Conservation (phyloP, 2,888 invertebrate species). For the Notocelia uddmanniana region DNA sequence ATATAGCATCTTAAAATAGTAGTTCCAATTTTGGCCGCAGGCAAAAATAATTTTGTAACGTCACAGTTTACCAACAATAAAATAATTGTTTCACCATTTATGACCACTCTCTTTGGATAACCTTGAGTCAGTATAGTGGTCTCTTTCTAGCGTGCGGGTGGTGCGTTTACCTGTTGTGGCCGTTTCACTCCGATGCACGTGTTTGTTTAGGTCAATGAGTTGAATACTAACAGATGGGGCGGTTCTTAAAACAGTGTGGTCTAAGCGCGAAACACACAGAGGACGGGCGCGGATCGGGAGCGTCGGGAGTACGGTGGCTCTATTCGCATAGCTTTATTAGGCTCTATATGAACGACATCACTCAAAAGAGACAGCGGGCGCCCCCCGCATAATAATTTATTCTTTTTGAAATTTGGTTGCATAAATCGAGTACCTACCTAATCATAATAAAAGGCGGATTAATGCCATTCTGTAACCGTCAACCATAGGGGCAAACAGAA, state of each 20-base stretch:
- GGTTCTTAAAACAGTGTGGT: neutral
- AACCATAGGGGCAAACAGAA: too few relatives aligned
- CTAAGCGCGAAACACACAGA: too few relatives aligned
- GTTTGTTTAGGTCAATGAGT: conserved; percentile 70
- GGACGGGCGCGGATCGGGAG: too few relatives aligned
- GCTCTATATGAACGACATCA: too few relatives aligned
- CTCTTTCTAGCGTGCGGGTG: conserved; percentile 58
- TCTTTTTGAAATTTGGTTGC: too few relatives aligned
- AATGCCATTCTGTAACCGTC: too few relatives aligned
- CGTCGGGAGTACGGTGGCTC: too few relatives aligned
- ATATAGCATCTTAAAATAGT: neutral
- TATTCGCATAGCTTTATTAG: too few relatives aligned
- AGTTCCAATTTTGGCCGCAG: conserved; percentile 7
- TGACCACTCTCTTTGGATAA: conserved; percentile 71
- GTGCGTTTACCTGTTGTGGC: conserved; percentile 58
- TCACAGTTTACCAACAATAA: conserved; percentile 63
- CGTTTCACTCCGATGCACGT: conserved; percentile 71
- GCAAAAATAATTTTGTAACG: conserved; percentile 13
- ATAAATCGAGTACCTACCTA: too few relatives aligned
- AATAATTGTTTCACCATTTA: conserved; percentile 73
- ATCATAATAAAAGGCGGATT: too few relatives aligned
- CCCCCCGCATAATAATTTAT: too few relatives aligned
- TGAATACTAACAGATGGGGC: conserved; percentile 43
- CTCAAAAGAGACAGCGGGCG: too few relatives aligned
- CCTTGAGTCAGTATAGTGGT: conserved; percentile 68